Conservation (phyloP, 1,140 invertebrate genomes). For the Panagrolaimus sp. region DNA sequence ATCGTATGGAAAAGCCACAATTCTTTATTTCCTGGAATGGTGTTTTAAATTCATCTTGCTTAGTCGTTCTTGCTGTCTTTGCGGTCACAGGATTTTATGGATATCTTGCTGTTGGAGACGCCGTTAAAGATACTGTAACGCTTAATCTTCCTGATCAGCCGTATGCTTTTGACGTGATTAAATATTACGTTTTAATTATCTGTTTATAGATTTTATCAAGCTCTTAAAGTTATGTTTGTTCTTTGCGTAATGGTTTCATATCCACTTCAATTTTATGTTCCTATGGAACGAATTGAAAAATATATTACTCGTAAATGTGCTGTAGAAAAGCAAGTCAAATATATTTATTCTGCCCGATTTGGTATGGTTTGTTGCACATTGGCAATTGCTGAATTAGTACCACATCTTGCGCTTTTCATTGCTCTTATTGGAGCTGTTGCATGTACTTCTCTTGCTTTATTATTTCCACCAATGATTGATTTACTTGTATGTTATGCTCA, state of each 20-base stretch:
- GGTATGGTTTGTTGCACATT: constrained; percentile 40
- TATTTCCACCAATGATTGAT: constrained; percentile 42
- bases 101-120: constrained; percentile 52
- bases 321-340: constrained; percentile 30
- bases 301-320: constrained; percentile 44
- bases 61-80: constrained; percentile 47
- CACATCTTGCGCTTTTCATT: constrained; percentile 50
- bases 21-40: constrained; percentile 47
- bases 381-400: constrained; percentile 44
- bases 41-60: constrained; percentile 47
- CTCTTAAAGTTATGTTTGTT: constrained; percentile 49
- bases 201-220: constrained; percentile 49
- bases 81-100: constrained; percentile 52
- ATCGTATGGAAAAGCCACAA: constrained; percentile 50
- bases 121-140: constrained; percentile 54
- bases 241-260: constrained; percentile 47
- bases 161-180: constrained; percentile 29
- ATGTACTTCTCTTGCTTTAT: constrained; percentile 39
- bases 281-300: constrained; percentile 49
- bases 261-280: constrained; percentile 51
- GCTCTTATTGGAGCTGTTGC: constrained; percentile 44
- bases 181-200: neutral
- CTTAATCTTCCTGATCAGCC: constrained; percentile 44
- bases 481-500: constrained; percentile 47
- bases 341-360: constrained; percentile 41